Evolutionary conservation across 2,797 vertebrate genomes (phyloP).

Genomic region (Gallirallus australis): DNA sequence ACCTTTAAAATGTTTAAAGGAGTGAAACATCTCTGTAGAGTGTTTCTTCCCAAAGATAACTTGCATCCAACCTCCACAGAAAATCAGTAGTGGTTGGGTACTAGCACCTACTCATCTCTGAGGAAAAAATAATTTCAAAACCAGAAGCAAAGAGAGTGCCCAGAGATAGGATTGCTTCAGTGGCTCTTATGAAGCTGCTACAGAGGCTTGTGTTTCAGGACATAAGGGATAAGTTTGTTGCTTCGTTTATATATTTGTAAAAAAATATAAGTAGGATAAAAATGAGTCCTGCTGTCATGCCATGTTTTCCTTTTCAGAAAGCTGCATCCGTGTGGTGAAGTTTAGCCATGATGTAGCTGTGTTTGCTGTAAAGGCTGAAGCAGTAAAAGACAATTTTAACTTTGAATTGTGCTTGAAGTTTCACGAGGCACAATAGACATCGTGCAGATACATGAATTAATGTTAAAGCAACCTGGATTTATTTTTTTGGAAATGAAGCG

Average conservation of each 20-base stretch:
- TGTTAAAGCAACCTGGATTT: background rate
- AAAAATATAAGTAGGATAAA: background rate
- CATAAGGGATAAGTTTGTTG: background rate
- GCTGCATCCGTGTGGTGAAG: background rate
- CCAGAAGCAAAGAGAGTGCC: background rate
- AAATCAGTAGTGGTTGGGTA: background rate
- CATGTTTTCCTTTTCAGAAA: background rate
- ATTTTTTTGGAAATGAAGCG: constrained; percentile 3
- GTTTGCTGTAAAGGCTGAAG: background rate
- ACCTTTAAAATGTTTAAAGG: background rate
- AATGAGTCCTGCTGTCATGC: background rate
- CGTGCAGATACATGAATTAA: background rate
- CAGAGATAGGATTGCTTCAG: background rate
- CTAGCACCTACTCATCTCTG: background rate
- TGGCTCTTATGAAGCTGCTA: background rate
- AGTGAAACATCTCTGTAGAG: background rate
- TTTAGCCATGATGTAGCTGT: background rate
- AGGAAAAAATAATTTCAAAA: background rate
- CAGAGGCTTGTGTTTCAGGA: background rate
- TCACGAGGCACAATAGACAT: background rate
- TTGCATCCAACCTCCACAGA: background rate
- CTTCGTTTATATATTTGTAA: background rate
- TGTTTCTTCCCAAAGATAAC: background rate
- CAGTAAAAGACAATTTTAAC: background rate
- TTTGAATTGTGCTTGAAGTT: background rate